Percentiles rank a stretch among this genome's conserved stretches.
Evolutionary conservation across 2,113 vertebrate species (phyloP).

Genomic region (Esox niger): DNA sequence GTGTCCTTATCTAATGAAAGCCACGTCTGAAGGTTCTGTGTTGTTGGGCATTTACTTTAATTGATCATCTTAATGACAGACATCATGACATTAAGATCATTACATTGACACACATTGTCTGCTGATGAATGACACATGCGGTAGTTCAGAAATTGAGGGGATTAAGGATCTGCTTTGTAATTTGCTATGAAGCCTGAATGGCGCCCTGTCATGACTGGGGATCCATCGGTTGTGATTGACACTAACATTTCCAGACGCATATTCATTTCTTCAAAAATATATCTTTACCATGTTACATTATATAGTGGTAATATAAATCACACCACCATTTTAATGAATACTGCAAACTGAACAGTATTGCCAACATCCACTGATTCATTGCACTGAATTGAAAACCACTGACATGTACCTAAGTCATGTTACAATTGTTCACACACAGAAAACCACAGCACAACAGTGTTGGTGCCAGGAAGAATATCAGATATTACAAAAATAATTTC

Average conservation of each 20-base stretch:
- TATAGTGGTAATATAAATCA: slow-evolving; percentile 24
- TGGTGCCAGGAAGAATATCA: slow-evolving; percentile 18
- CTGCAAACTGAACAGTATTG: slow-evolving; percentile 13
- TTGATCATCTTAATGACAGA: slow-evolving; percentile 20
- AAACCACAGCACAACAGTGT: slow-evolving; percentile 17
- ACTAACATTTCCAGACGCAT: slow-evolving; percentile 7
- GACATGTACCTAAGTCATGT: slow-evolving; percentile 3
- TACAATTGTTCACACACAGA: slow-evolving; percentile 13
- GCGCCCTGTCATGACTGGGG: too few relatives aligned
- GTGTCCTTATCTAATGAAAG: slow-evolving; percentile 18
- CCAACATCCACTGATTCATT: slow-evolving; percentile 17
- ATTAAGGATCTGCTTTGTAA: slow-evolving; percentile 16
- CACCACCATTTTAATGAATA: slow-evolving; percentile 27
- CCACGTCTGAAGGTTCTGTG: slow-evolving; percentile 22
- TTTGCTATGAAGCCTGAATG: slow-evolving; percentile 9
- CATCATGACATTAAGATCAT: slow-evolving; percentile 15
- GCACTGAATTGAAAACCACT: slow-evolving; percentile 21
- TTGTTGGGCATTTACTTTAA: slow-evolving; percentile 16
- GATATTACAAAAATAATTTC: slow-evolving; percentile 28
- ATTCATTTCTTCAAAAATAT: slow-evolving; percentile 5
- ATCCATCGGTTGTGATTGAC: slow-evolving; percentile 6
- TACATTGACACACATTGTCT: slow-evolving; percentile 18
- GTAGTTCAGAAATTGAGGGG: slow-evolving; percentile 7
- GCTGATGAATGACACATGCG: slow-evolving; percentile 22
- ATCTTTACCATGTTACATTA: slow-evolving; percentile 6